Evolutionary conservation across 2,113 vertebrate species (phyloP).

Genomic region (Acanthisitta chloris): DNA sequence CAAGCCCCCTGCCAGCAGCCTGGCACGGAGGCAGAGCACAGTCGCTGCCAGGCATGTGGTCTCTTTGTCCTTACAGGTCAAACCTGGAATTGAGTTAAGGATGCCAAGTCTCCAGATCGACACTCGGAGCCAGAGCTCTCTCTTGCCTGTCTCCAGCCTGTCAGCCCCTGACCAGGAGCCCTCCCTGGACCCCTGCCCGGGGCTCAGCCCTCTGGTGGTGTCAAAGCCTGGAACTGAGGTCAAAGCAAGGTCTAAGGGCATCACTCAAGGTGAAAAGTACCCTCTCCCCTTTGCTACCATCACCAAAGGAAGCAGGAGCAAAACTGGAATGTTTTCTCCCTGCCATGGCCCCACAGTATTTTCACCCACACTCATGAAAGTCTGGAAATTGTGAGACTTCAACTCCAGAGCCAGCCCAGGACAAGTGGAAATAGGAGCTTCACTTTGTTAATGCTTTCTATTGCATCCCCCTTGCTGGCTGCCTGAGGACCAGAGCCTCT

Average conservation of each 20-base stretch:
- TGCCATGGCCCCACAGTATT: rapidly evolving
- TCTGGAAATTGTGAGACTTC: background rate
- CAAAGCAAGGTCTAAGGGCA: background rate
- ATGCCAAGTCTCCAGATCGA: background rate
- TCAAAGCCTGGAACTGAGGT: background rate
- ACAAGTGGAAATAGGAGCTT: background rate
- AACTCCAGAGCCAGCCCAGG: background rate
- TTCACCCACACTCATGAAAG: background rate
- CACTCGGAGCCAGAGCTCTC: background rate
- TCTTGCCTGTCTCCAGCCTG: background rate
- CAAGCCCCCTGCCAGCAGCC: background rate
- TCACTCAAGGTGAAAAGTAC: rapidly evolving
- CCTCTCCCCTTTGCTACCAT: background rate
- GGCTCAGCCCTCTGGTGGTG: background rate
- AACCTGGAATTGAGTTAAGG: background rate
- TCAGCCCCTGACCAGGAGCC: background rate
- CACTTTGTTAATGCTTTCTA: background rate
- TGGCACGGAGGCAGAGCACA: conserved; percentile 27
- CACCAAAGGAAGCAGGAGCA: background rate
- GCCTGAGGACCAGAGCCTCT: rapidly evolving
- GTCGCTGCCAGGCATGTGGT: conserved; percentile 1
- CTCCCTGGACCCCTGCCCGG: rapidly evolving
- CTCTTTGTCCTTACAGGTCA: conserved; percentile 50
- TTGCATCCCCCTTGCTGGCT: rapidly evolving
- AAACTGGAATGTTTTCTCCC: background rate